Evolutionary conservation across 2,113 vertebrate genomes (phyloP), one percentile per base, ranked within the genome.

Genomic region (Daubentonia madagascariensis): DNA sequence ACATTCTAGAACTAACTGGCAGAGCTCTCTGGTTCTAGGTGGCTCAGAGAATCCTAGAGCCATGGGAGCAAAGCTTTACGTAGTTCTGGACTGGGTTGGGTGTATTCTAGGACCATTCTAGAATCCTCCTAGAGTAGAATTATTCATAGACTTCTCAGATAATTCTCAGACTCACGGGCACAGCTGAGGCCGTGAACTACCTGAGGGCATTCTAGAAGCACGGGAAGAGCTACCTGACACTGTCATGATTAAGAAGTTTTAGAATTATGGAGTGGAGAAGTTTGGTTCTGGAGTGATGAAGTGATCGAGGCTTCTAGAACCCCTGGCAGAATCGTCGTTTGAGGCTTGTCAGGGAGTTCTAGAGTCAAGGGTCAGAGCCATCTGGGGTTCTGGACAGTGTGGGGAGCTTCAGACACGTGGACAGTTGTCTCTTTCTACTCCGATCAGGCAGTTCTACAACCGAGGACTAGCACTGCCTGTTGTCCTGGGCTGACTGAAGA

Each of bases 401-500:
- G 37, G 20, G 76, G 54, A 37, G n/a, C 35, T 25, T 67, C 50
- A 28, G 37, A 25, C 17, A 0, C 0, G 9, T 16, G 22, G 45
- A 22, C 8, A 10, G 9, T 37, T 17, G 30, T 50, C 30, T 70
- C 40, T 30, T 30, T 73, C 43, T 30, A 1, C 40, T 45, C 54
- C 5, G 14, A 32, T 1, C 0, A 5, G 1, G 10, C 43, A 3
- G 6, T 50, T 67, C 43, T 23, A 0, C 32, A 45, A 12, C 32
- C 1, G 0, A 0, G 1, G 59, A 28, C 4, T 25, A 6, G 65
- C 50, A n/a, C 25, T 20, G n/a, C 10, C 40, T 16, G 12, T 28
- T 8, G 11, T 28, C 30, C 43, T 45, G 20, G 76, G 5, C 43
- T 8, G 5, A 22, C 20, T 3, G n/a, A 12, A 70, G 76, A 63